Conservation (phyloP, 2,888 invertebrate species). For the Acrocyrtus sp. region DNA sequence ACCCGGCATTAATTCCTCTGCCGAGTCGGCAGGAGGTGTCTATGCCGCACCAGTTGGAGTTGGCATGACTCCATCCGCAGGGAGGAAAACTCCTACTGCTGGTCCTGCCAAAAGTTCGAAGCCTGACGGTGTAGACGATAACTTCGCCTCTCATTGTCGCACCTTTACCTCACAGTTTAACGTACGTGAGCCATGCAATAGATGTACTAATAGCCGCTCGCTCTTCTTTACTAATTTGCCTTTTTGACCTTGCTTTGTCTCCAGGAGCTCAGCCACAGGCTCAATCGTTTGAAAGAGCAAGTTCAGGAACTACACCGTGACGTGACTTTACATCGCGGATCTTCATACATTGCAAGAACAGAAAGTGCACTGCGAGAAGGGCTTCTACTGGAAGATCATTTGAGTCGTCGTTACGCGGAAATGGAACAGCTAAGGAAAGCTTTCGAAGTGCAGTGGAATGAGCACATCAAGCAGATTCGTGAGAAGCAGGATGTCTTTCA, state of each 20-base stretch:
- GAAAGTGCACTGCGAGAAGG: constrained; percentile 72
- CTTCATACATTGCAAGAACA: constrained; percentile 63
- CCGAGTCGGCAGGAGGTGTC: constrained; percentile 50
- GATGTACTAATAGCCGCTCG: constrained; percentile 9
- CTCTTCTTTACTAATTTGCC: constrained; percentile 30
- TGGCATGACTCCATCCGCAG: constrained; percentile 50
- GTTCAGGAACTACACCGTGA: constrained; percentile 78
- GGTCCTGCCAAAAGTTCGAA: constrained; percentile 63
- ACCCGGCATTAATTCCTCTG: constrained; percentile 29
- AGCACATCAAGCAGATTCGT: constrained; percentile 76
- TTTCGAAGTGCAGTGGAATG: constrained; percentile 78
- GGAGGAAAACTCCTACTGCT: constrained; percentile 62
- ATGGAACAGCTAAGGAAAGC: constrained; percentile 72
- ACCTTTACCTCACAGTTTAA: constrained; percentile 69
- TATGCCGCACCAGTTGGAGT: constrained; percentile 61
- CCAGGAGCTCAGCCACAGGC: constrained; percentile 73
- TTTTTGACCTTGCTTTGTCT: constrained; percentile 29
- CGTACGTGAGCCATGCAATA: constrained; percentile 53
- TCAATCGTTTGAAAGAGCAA: constrained; percentile 73
- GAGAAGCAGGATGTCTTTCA: constrained; percentile 77
- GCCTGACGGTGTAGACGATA: constrained; percentile 69
- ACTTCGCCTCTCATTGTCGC: constrained; percentile 74
- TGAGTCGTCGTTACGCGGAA: constrained; percentile 73
- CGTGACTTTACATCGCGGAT: constrained; percentile 74
- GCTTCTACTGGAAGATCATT: constrained; percentile 71